Base-by-base conservation (phyloP, 2,888 invertebrate genomes). In the Agrochola macilenta region DNA sequence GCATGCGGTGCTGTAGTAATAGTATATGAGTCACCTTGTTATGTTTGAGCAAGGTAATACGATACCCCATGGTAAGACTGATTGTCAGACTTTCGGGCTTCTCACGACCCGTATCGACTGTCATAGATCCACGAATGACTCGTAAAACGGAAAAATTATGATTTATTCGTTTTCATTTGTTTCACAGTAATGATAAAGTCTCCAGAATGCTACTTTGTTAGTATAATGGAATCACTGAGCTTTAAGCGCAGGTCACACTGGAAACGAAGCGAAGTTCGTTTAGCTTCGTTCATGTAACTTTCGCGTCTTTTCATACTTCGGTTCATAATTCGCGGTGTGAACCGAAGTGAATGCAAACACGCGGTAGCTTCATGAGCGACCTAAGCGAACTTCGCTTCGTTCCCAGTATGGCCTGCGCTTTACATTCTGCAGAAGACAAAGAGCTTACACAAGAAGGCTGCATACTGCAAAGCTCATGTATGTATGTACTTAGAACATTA, bases 401-500 rank as follows among this genome's bases (percentile, higher is more conserved):
- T 39, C 39, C 39, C 39, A 39, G 39, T 39, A 1, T 39, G 39
- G 39, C 39, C 39, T 39, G 39, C 39, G 39, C 39, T 39, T 65
- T 23, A 65, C 12, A 30, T 57, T 39, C 17, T 17, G 20, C 12
- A 26, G 14, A 5, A 63, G 23, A 54, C 46, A 46, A 65, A 65
- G 65, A 81, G 54, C 61, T 78, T 64, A 64, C 49, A 23, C n/a
- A 66, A 52, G 20, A 17, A 35, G 5, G 23, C 54, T 74, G 39
- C 66, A 68, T 61, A 39, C 20, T 52, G 30, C 43, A 63, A 26
- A 12, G 43, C 14, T 58, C 17, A 20, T 61, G n/a, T 14, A 35
- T 61, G n/a, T 14, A 35, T 14, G 20, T 63, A 23, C 26, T 63
- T 52, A 49, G 35, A 74, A 68, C 39, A 75, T 68, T 7, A 57